Base-by-base conservation (phyloP, 2,888 invertebrate species). In the Synanthedon andrenaeformis region DNA sequence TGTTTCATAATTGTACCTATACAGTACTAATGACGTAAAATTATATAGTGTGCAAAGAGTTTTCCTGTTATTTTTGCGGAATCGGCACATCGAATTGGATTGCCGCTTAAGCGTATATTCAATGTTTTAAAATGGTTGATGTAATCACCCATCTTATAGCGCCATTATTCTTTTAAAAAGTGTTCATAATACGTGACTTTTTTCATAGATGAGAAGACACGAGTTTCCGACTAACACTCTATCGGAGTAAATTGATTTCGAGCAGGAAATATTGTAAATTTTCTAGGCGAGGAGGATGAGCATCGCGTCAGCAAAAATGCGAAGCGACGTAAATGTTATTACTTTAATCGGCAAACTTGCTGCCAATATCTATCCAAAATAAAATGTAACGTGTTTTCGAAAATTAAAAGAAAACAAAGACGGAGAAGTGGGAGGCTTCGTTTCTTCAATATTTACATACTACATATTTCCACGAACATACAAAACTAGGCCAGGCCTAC, bases 191-290 rank as follows among this genome's bases (percentile, higher is more conserved):
- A 82, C 82, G 82, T 82, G 82, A 79, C 80, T 80, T 78, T 80
- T 75, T 76, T 73, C 72, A 64, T 61, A 64, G 70, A 73, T 73
- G 69, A 72, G 56, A 52, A 53, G 64, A 70, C 70, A 65, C 59
- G 58, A 66, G 66, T 69, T 67, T 62, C 63, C 64, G 63, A 63
- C 67, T 76, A 72, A 76, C 73, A 72, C 72, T 74, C 66, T 76
- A 74, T 78, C 76, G 67, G 61, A 58, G 74, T 70, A 82, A 82
- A 82, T 82, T 81, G 80, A 79, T 81, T 81, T 80, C 74, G 67
- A 66, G 68, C 70, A 68, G 68, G 69, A 80, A 77, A 82, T 79
- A 78, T 80, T 80, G 74, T 75, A 79, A 76, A 81, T 76, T 79
- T 78, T 72, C 70, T 65, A 67, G 67, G 62, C 62, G 57, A 59